Evolutionary conservation across 2,113 vertebrate species (phyloP), one percentile per base, ranked within the genome.

Genomic region (Nerophis ophidion): DNA sequence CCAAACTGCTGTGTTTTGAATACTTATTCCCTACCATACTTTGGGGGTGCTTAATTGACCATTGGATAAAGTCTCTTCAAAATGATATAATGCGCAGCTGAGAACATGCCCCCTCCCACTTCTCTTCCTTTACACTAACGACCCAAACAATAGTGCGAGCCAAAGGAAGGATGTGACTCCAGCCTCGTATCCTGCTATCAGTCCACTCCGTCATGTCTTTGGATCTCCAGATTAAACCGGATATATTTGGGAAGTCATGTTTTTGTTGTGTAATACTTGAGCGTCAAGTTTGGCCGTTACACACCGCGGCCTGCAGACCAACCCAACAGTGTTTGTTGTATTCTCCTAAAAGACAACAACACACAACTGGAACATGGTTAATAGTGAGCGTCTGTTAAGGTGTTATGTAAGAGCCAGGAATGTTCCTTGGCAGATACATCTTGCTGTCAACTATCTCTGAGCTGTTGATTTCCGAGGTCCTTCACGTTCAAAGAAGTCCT

Each of bases 141-240:
- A 69, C 53, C 69, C 10, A 73, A 78, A 89, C 88, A 89, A 90
- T 86, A 72, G 84, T 47, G 58, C 42, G 61, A 58, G 61, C 61
- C 62, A 76, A 75, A 85, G 86, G 84, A 86, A 87, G 81, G 79
- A 87, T 79, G 66, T 56, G 62, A 68, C 70, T 72, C 59, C 72
- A 80, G 74, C 57, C 74, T 83, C 85, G 80, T 80, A 82, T 89
- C 83, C 87, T 86, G 70, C 56, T 71, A 82, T 87, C 80, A 75
- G 48, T 76, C 60, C 61, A 63, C 62, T 75, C 66, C 48, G 49
- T 68, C 68, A 80, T 81, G 76, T 76, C 57, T 60, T 69, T 81
- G 65, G 71, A 74, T 70, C 79, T 73, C 70, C 42, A 81, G 74
- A 82, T 80, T 83, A 70, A 74, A 80, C 61, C 71, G 83, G 65